phyloP scores from a whole-genome alignment of 2,113 vertebrate genomes.

The Gadus chalcogrammus region DNA sequence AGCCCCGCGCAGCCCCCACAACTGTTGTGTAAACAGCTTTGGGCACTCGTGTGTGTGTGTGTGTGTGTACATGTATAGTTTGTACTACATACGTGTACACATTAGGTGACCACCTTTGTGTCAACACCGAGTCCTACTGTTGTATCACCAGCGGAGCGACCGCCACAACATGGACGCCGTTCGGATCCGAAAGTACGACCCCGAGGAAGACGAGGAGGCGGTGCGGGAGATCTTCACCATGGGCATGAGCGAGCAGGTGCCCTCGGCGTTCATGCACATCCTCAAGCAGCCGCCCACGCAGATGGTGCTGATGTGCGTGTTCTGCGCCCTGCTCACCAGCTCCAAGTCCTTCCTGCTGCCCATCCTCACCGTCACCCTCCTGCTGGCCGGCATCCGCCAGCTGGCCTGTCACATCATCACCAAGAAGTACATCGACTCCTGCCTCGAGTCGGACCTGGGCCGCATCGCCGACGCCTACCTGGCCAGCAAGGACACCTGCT shows the following conservation, averaged over 20 bases:
- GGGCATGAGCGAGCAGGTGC: conserved; percentile 75
- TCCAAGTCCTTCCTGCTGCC: conserved; percentile 70
- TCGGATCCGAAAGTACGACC: conserved; percentile 66
- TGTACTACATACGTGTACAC: too few relatives aligned
- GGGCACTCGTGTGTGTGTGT: too few relatives aligned
- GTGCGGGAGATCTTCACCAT: conserved; percentile 71
- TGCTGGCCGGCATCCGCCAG: conserved; percentile 67
- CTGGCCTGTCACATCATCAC: conserved; percentile 49
- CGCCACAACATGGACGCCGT: conserved; percentile 57
- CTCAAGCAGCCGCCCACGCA: conserved; percentile 71
- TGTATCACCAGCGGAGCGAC: conserved; percentile 15
- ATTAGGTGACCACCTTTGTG: too few relatives aligned
- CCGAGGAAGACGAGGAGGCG: conserved; percentile 47
- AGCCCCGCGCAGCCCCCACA: too few relatives aligned
- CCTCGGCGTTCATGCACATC: conserved; percentile 64
- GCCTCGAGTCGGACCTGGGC: conserved; percentile 58
- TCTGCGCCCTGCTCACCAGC: conserved; percentile 67
- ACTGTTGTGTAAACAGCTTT: too few relatives aligned
- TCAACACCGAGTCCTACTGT: conserved; percentile 2
- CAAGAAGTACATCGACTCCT: conserved; percentile 61
- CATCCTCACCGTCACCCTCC: conserved; percentile 62
- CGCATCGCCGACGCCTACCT: conserved; percentile 58
- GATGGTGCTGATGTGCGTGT: conserved; percentile 63
- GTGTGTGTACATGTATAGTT: too few relatives aligned
- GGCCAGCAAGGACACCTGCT: conserved; percentile 58